Evolutionary conservation across 2,888 invertebrate species (phyloP).

Genomic region (Oscheius sp.): DNA sequence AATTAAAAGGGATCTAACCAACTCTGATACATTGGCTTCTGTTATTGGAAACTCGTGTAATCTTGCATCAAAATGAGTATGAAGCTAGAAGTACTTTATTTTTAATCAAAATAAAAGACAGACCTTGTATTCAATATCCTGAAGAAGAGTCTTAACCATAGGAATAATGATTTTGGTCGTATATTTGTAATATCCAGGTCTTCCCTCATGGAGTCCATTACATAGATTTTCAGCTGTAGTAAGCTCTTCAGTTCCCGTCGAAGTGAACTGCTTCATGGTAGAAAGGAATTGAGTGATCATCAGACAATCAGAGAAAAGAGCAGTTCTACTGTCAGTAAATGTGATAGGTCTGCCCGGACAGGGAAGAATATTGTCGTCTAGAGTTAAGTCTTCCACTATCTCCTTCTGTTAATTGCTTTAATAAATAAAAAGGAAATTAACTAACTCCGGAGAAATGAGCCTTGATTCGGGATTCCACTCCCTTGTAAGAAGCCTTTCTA

Average conservation of each 20-base stretch:
- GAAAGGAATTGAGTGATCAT: conserved; percentile 27
- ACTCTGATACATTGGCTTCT: conserved; percentile 20
- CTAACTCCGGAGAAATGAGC: conserved; percentile 23
- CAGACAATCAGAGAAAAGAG: conserved; percentile 23
- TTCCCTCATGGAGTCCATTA: conserved; percentile 3
- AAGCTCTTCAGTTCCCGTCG: neutral
- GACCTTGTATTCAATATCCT: conserved; percentile 27
- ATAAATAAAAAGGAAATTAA: neutral
- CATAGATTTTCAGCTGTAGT: conserved; percentile 15
- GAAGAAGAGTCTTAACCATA: conserved; percentile 9
- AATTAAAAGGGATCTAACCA: conserved; percentile 22
- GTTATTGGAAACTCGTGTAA: conserved; percentile 20
- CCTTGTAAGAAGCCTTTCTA: conserved; percentile 7
- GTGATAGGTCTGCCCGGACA: conserved; percentile 2
- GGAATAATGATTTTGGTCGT: conserved; percentile 14
- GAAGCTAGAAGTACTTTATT: neutral
- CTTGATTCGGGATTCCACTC: conserved; percentile 13
- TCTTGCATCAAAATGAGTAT: conserved; percentile 23
- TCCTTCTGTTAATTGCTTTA: conserved; percentile 8
- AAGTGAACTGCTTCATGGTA: conserved; percentile 12
- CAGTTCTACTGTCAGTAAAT: neutral
- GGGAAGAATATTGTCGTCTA: neutral
- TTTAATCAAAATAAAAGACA: neutral
- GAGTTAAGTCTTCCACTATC: conserved; percentile 18
- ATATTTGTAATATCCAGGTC: conserved; percentile 2